Evolutionary conservation across 2,888 invertebrate species (phyloP).

Genomic region (Gisinianus flammeolus): DNA sequence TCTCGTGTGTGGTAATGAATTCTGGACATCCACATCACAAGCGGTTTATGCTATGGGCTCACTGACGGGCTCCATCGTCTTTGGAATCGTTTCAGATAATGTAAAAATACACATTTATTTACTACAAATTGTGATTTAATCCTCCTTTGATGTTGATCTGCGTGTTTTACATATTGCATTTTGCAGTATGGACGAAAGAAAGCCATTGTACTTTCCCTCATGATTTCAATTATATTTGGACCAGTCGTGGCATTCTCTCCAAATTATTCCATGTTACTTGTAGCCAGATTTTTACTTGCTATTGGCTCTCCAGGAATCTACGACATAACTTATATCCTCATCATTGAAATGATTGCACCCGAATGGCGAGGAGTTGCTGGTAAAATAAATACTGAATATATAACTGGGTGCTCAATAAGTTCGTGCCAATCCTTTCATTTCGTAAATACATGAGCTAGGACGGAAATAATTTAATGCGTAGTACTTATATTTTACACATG

Average conservation of each 20-base stretch:
- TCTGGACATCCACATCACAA: constrained; percentile 22
- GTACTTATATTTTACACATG: too few relatives aligned
- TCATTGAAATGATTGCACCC: constrained; percentile 44
- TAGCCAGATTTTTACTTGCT: constrained; percentile 12
- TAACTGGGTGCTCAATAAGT: too few relatives aligned
- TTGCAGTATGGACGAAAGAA: constrained; percentile 19
- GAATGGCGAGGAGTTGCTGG: constrained; percentile 45
- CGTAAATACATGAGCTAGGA: too few relatives aligned
- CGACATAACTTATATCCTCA: constrained; percentile 18
- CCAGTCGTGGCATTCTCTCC: constrained; percentile 14
- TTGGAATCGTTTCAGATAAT: constrained; percentile 29
- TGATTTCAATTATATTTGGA: constrained; percentile 17
- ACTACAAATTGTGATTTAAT: too few relatives aligned
- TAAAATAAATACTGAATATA: too few relatives aligned
- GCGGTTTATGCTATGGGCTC: constrained; percentile 22
- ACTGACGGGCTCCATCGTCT: constrained; percentile 16
- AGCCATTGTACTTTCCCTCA: not conserved
- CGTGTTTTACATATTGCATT: too few relatives aligned
- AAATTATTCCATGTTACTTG: constrained; percentile 7
- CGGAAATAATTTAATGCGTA: too few relatives aligned
- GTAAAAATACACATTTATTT: too few relatives aligned
- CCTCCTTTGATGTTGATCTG: too few relatives aligned
- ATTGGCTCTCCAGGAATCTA: constrained; percentile 27
- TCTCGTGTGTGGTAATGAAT: constrained; percentile 25
- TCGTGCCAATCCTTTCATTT: too few relatives aligned